These are phyloP conservation scores for Dicyrtoma fusca DNA, from an alignment of 2,888 invertebrate species.

Conservation along the genomic window DNA sequence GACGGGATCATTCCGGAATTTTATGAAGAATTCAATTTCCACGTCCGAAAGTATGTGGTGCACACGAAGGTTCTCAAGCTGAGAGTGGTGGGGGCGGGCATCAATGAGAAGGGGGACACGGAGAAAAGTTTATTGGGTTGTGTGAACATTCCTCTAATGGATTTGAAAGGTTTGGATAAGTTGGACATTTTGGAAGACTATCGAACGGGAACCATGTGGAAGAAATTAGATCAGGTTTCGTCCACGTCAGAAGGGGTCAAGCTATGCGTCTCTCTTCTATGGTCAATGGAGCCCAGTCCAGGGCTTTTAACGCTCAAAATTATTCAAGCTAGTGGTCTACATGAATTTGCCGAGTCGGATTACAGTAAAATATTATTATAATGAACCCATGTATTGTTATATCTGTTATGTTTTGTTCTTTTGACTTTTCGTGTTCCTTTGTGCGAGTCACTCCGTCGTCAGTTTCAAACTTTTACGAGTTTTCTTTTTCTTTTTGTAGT, in stretches of 20 bases:
- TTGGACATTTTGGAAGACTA: slow-evolving; percentile 44
- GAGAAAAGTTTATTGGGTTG: slow-evolving; percentile 49
- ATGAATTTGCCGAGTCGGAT: slow-evolving; percentile 50
- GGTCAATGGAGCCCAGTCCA: slow-evolving; percentile 50
- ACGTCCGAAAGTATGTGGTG: slow-evolving; percentile 48
- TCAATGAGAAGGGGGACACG: slow-evolving; percentile 11
- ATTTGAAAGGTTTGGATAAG: slow-evolving; percentile 46
- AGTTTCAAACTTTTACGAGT: too few relatives aligned
- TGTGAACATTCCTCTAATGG: slow-evolving; percentile 54
- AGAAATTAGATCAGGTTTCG: slow-evolving; percentile 48
- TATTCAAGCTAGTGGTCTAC: slow-evolving; percentile 54
- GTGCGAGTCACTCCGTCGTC: too few relatives aligned
- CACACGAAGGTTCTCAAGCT: slow-evolving; percentile 53
- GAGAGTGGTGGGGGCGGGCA: slow-evolving; percentile 42
- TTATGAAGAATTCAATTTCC: slow-evolving; percentile 55
- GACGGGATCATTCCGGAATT: slow-evolving; percentile 48
- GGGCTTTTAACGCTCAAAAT: slow-evolving; percentile 53
- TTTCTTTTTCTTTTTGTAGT: too few relatives aligned
- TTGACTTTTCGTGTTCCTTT: too few relatives aligned
- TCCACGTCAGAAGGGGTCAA: slow-evolving; percentile 50
- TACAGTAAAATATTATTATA: too few relatives aligned
- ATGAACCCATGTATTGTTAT: too few relatives aligned
- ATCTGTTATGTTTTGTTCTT: too few relatives aligned
- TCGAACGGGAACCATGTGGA: slow-evolving; percentile 51
- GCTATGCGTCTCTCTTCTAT: slow-evolving; percentile 50